phyloP scores from a whole-genome alignment of 1,140 invertebrate genomes.

The Diuraphis noxia region DNA sequence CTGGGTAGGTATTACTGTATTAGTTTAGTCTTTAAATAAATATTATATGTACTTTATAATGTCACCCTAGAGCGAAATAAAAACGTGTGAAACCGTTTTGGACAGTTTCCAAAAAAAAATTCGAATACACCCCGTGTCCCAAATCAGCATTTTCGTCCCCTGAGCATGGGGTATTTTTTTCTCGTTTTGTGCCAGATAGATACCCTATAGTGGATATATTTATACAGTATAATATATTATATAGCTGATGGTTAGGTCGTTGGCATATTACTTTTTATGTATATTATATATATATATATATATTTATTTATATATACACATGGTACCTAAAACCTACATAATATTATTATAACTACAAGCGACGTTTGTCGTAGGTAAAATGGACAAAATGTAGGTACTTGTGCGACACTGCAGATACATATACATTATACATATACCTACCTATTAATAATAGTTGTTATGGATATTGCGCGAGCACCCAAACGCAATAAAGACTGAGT shows the following conservation, averaged over 20 bases:
- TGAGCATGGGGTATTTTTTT: not conserved
- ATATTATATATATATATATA: too few species aligned
- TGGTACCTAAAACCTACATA: not conserved
- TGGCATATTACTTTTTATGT: not conserved
- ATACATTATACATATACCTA: too few species aligned
- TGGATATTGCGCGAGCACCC: conserved; percentile 5
- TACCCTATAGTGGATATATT: not conserved
- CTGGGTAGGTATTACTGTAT: not conserved
- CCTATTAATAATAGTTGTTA: conserved; percentile 26
- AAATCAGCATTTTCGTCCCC: not conserved
- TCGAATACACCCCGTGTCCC: not conserved
- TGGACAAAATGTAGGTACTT: not conserved
- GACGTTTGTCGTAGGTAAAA: not conserved
- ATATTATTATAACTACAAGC: not conserved
- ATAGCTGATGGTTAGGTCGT: not conserved
- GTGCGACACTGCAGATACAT: not conserved
- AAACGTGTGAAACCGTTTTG: conserved; percentile 41
- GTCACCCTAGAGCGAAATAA: conserved; percentile 44
- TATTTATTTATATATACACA: not conserved
- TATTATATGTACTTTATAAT: conserved; percentile 15
- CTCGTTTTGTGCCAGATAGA: not conserved
- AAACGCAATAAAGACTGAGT: not conserved
- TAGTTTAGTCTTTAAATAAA: not conserved
- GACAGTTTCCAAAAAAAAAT: conserved; percentile 25
- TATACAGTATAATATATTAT: not conserved